Percentiles rank a stretch among this genome's conserved stretches.
Conservation (phyloP, 2,113 vertebrate genomes). For the Corythornis cristatus region DNA sequence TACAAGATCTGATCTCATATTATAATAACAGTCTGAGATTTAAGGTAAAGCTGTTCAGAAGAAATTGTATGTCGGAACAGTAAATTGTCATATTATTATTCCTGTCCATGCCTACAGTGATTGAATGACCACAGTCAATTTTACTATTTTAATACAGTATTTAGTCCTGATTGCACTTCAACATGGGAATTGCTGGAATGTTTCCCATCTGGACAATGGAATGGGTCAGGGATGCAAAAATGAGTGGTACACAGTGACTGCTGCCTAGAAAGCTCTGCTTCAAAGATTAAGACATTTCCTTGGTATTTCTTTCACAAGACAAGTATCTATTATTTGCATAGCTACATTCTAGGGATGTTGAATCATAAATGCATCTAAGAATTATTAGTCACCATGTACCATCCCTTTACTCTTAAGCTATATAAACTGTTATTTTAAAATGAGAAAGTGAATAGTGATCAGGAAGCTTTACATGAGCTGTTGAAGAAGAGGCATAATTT, state of each 20-base stretch:
- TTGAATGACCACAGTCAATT: background rate
- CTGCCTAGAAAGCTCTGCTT: background rate
- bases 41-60: background rate
- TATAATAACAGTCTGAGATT: background rate
- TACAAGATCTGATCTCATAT: background rate
- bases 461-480: background rate
- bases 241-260: background rate
- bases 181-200: background rate
- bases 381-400: background rate
- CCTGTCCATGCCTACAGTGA: background rate
- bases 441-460: background rate
- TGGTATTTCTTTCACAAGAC: background rate
- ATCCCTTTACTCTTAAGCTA: background rate
- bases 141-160: background rate
- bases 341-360: background rate
- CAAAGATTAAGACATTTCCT: background rate
- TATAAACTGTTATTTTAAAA: background rate
- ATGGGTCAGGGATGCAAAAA: background rate
- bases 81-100: background rate
- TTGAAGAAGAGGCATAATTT: background rate
- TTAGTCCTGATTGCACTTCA: background rate
- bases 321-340: background rate
- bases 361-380: background rate
- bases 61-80: background rate
- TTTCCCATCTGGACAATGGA: background rate